Base-by-base conservation (phyloP, 2,113 vertebrate genomes). In the Toxostoma redivivum region DNA sequence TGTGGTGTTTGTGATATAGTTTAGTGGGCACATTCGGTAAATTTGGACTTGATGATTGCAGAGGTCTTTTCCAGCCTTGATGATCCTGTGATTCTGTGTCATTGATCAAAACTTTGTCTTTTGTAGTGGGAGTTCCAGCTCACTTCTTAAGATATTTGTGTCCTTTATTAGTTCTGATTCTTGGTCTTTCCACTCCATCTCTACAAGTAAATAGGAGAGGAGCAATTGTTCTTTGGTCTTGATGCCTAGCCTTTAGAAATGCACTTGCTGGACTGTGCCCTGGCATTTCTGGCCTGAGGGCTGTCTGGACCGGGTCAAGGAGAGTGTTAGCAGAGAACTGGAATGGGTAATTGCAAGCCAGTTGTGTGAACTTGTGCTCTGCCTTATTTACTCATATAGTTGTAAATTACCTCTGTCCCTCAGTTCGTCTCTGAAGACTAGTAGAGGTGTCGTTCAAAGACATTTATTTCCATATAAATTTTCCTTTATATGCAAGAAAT, bases 401-500 rank as follows among this genome's bases (percentile, higher is more conserved):
- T 72, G 62, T 80, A 76, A 92, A 86, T 88, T 51, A 17, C 10
- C 44, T 71, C 37, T 45, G 56, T 66, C 7, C 16, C 7, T 81
- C 30, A 42, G 21, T 35, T 88, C 31, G 61, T 40, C 86, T 95
- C 58, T 62, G 35, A 69, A 72, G 31, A 58, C 5, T 60, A 56
- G 74, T 38, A 71, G 57, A 83, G 6, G 10, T 67, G 38, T 74
- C 9, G 37, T 53, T 51, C 17, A 40, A 90, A 86, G 11, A 71
- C 66, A 64, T 56, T 51, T 71, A 79, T 77, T 91, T 93, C 37
- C 15, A 6, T 57, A 37, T 30, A 65, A 31, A 50, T 90, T 82
- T 82, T 72, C 13, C 54, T 85, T 60, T 61, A 38, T 77, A 15
- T 57, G 27, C n/a, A 86, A 45, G 45, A 93, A 92, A 88, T 69